Base-by-base conservation (phyloP, 2,797 vertebrate genomes). In the Mallotus villosus region DNA sequence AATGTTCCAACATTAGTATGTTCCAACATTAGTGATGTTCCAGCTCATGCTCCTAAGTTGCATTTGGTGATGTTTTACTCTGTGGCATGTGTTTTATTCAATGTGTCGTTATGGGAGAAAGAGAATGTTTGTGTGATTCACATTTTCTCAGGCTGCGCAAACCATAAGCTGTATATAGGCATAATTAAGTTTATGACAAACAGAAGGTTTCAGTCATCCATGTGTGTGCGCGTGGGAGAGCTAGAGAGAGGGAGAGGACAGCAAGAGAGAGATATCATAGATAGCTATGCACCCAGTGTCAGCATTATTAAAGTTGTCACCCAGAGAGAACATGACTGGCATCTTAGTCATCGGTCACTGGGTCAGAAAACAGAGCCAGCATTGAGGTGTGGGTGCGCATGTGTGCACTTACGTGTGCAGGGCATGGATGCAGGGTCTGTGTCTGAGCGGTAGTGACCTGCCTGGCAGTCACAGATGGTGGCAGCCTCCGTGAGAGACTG, bases 371-470 rank as follows among this genome's bases (percentile, higher is more conserved):
- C 84, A 89, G 79, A 69, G 82, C 72, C 80, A 76, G 78, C 81
- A 88, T 88, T 90, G 78, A 29, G 27, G 65, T 63, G 17, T 69
- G 67, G 51, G 41, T 64, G 32, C 58, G 63, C n/a, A n/a, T 67
- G 72, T 73, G 46, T 41, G 63, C 58, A 86, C 97, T 96, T 94
- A 99, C 97, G 96, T 53, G 97, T 98, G 79, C 97, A 99, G 66
- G 96, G 94, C 96, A 96, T 97, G 64, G 96, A 96, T 27, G 96
- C 94, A 0, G 96, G 96, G 69, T 99, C 97, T 0, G 82, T 92
- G 78, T 97, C 95, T 0, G 96, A 94, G 24, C 95, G 92, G 92
- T 94, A 98, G 82, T 94, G 98, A 75, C 95, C 95, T 21, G 94
- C 92, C 76, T 98, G 94, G 32, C 97, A 99, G 82, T 94, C 95